These are phyloP conservation scores for Cylindroiulus punctatus DNA, from an alignment of 2,888 invertebrate species.

Conservation along the genomic window DNA sequence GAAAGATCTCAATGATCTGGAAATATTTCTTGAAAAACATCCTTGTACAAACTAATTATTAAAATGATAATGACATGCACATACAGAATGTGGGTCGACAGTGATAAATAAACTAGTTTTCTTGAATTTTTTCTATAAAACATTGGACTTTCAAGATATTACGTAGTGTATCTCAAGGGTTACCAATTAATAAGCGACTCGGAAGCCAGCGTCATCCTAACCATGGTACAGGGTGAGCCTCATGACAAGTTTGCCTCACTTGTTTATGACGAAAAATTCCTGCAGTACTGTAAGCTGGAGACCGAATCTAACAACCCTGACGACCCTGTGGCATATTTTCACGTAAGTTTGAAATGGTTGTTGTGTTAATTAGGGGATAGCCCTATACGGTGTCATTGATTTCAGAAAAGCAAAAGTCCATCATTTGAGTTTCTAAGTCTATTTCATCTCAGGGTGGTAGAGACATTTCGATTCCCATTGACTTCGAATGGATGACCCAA, in stretches of 20 bases:
- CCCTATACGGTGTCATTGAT: too few relatives aligned
- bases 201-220: not conserved
- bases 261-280: not conserved
- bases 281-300: not conserved
- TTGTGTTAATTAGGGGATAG: too few relatives aligned
- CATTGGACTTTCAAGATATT: not conserved
- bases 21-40: too few relatives aligned
- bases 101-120: too few relatives aligned
- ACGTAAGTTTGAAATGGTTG: too few relatives aligned
- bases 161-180: not conserved
- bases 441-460: not conserved
- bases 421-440: too few relatives aligned
- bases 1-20: too few relatives aligned
- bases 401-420: too few relatives aligned
- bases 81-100: too few relatives aligned
- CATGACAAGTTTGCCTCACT: not conserved
- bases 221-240: not conserved
- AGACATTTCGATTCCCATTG: not conserved
- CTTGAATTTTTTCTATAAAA: not conserved
- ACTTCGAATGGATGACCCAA: not conserved
- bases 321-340: not conserved
- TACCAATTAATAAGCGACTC: not conserved
- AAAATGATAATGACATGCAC: not conserved
- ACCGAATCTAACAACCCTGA: constrained; percentile 14
- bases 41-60: too few relatives aligned